Percentiles rank a stretch among this genome's conserved stretches.
These are phyloP conservation scores for Dasypogon diadema DNA, from an alignment of 2,888 invertebrate species.

Conservation along the genomic window DNA sequence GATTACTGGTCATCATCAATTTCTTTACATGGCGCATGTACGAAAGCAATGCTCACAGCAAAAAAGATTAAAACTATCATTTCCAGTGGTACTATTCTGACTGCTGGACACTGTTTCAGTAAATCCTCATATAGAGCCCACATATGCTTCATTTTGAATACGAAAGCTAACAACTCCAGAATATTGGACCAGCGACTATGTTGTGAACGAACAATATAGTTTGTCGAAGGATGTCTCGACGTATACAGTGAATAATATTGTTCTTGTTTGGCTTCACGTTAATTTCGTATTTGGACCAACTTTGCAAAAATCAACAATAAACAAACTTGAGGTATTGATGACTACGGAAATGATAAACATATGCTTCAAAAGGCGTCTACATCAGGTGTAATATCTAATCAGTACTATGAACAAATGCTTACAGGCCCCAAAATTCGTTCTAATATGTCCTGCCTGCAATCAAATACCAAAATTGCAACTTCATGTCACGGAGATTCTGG, in stretches of 20 bases:
- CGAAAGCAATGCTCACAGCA: too few relatives aligned
- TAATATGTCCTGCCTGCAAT: not conserved
- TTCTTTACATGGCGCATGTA: not conserved
- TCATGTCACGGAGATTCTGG: not conserved
- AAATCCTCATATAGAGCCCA: too few relatives aligned
- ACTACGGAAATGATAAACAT: not conserved
- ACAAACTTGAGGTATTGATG: not conserved
- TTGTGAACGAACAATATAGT: not conserved
- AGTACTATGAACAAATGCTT: not conserved
- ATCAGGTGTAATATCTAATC: not conserved
- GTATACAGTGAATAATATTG: not conserved
- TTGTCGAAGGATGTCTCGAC: too few relatives aligned
- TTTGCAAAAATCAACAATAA: not conserved
- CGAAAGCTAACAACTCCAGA: not conserved
- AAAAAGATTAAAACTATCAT: conserved; percentile 64
- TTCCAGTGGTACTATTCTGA: conserved; percentile 67
- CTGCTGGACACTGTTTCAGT: conserved; percentile 71
- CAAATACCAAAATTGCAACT: not conserved
- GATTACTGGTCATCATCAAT: not conserved
- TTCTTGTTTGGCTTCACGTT: not conserved
- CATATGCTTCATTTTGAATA: not conserved
- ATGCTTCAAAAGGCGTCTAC: not conserved
- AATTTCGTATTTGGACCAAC: not conserved
- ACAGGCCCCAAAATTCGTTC: too few relatives aligned
- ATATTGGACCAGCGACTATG: not conserved